Evolutionary conservation across 2,113 vertebrate species (phyloP), one percentile per base, ranked within the genome.

Genomic region (Phaethon lepturus): DNA sequence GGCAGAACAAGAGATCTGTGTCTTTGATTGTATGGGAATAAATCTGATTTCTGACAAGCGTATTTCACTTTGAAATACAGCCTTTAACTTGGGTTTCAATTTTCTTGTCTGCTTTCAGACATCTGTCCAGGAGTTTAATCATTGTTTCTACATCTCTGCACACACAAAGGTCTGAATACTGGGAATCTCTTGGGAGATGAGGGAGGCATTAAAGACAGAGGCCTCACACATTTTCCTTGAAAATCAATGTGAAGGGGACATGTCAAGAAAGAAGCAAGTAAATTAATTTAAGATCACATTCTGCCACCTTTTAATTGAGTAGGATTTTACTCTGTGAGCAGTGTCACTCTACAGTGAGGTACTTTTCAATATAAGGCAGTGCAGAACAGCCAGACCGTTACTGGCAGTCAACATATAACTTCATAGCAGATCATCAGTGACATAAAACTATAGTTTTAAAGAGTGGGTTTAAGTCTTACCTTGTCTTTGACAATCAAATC

Each of bases 51-150:
- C 82, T 81, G 56, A 72, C 44, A 90, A 74, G 60, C 17, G 60
- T 79, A 79, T 85, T 91, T 79, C 49, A 47, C 25, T 83, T 80
- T 63, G 42, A 90, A 40, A 63, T 52, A 90, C 11, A 93, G 75
- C 8, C 28, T 77, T 95, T 86, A 77, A 55, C 23, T 59, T 60
- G 7, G 3, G 8, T 42, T 88, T 90, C 42, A 86, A 24, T 76
- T 95, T 95, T 87, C 80, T 88, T 44, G 25, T 75, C 66, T 74
- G 68, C 14, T 88, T 95, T 86, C 72, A 84, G 59, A 68, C 17
- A 44, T 56, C 52, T 42, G 38, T 44, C 56, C 31, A 63, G n/a
- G 7, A 35, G n/a, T 91, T 95, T 82, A 87, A 78, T 78, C 20
- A 50, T 28, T 68, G 52, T 68, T 91, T 89, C 58, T 56, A 47